Evolutionary conservation across 64 coral and sea anemone genomes (phyloP), one percentile per base, ranked within the genome.

Genomic region (Montipora efflorescens): DNA sequence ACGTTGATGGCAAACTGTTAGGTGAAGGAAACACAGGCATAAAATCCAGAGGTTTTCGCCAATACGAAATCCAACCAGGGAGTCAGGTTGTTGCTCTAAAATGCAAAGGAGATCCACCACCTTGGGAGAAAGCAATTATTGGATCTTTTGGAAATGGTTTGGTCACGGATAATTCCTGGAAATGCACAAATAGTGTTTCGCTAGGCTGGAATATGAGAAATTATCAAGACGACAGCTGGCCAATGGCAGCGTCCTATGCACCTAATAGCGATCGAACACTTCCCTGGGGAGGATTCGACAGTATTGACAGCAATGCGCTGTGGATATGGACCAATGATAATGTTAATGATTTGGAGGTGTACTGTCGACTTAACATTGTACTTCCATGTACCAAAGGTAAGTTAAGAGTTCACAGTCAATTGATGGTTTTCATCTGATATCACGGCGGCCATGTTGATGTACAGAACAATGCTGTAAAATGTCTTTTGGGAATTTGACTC

Each of bases 171-270:
- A 64, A 48, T 3, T 59, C 55, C 14, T 92, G 90, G 90, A 83
- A 77, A 46, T 92, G 90, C 28, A 75, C 47, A 2, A 50, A 69
- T 2, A 19, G 10, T 4, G 11, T 58, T 50, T 44, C 23, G 28
- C 15, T 28, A 11, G 90, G 90, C 9, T 92, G 90, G 90, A 75
- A 92, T 75, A 92, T 77, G 90, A 92, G 48, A 55, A 92, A 20
- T 23, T 92, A 59, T 78, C 14, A 61, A 8, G 90, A 92, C 18
- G 53, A 66, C 8, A 52, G 83, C 75, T 92, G 90, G 90, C 67
- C 90, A 15, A 51, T 28, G 18, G 90, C 90, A 3, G 50, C 7
- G 5, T 28, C 66, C 7, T 6, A 36, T 43, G 23, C 8, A 53
- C 5, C 58, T 5, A 92, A 92, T n/a, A 47, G 15, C 8, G 14